phyloP scores from a whole-genome alignment of 1,140 invertebrate species.

The Drosophila tsacasi region DNA sequence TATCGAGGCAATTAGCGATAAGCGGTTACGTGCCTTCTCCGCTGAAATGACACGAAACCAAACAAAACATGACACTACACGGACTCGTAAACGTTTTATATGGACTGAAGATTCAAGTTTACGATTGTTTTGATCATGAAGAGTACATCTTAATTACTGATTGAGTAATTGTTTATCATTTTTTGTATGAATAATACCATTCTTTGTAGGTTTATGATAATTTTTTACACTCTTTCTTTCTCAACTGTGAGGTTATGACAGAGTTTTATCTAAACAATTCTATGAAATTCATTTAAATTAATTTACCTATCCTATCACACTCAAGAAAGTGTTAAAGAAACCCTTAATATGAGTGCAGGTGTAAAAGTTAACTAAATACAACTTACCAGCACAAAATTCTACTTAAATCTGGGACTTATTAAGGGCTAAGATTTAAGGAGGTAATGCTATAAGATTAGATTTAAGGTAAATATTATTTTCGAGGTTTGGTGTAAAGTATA shows the following conservation, averaged over 20 bases:
- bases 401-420: too few species aligned
- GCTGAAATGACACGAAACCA: conserved; percentile 1
- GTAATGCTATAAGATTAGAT: background rate
- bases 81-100: background rate
- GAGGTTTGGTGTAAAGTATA: background rate
- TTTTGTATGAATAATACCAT: background rate
- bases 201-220: background rate
- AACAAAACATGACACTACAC: background rate
- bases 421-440: too few species aligned
- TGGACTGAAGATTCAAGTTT: background rate
- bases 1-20: conserved; percentile 51
- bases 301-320: too few species aligned
- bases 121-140: conserved; percentile 9
- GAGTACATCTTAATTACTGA: background rate
- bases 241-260: background rate
- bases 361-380: too few species aligned
- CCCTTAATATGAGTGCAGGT: too few species aligned
- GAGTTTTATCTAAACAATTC: background rate
- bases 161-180: background rate
- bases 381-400: background rate
- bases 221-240: background rate
- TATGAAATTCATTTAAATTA: too few species aligned
- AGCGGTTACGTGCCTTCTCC: conserved; percentile 43
- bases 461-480: background rate
- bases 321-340: too few species aligned